Evolutionary conservation across 2,888 invertebrate species (phyloP).

Genomic region (Xestia xanthographa): DNA sequence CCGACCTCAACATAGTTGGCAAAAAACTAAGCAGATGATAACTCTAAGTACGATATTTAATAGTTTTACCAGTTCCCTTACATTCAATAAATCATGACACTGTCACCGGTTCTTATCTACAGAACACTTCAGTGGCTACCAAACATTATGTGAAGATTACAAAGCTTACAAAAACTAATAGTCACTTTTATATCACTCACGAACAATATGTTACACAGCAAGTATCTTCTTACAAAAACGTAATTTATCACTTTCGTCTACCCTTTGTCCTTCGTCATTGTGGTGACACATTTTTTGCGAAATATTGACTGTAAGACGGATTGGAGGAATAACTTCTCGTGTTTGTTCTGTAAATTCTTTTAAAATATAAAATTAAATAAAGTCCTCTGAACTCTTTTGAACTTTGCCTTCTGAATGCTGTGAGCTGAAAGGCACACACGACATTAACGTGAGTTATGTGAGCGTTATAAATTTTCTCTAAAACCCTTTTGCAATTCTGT

Average conservation of each 20-base stretch:
- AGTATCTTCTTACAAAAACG: slow-evolving; percentile 22
- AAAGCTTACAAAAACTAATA: slow-evolving; percentile 3
- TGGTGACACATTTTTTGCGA: slow-evolving; percentile 31
- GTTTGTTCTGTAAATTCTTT: not conserved
- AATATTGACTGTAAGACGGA: not conserved
- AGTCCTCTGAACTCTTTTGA: slow-evolving; percentile 7
- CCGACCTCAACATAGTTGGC: no score
- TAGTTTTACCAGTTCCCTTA: not conserved
- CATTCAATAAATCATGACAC: not conserved
- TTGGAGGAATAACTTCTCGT: not conserved
- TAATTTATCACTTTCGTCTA: slow-evolving; percentile 45
- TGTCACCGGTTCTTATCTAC: slow-evolving; percentile 14
- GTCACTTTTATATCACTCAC: slow-evolving; percentile 21
- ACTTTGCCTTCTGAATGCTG: not conserved
- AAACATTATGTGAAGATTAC: not conserved
- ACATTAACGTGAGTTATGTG: not conserved
- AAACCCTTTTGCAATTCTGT: not conserved
- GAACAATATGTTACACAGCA: slow-evolving; percentile 22
- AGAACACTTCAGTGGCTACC: not conserved
- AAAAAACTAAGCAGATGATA: no score
- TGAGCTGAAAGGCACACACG: slow-evolving; percentile 6
- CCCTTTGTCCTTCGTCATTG: slow-evolving; percentile 38
- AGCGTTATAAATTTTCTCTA: not conserved
- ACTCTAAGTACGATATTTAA: not conserved
- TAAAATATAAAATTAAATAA: not conserved